Base-by-base conservation (phyloP, 2,113 vertebrate species). In the Amia ocellicauda region DNA sequence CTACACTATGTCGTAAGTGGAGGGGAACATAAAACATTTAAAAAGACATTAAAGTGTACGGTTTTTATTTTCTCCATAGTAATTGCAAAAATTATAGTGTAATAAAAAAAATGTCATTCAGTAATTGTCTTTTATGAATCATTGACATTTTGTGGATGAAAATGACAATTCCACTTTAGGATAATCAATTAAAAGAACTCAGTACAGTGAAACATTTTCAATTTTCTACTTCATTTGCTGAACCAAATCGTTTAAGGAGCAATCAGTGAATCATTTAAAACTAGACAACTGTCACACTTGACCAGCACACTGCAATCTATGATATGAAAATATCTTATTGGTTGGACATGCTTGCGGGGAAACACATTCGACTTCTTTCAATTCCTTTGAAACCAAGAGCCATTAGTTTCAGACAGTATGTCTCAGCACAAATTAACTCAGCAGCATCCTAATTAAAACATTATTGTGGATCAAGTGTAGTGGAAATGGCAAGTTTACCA, bases 141-240 rank as follows among this genome's bases (percentile, higher is more conserved):
- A 63, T 53, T 76, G 62, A 70, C 69, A 77, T 77, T 75, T 77
- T 40, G 53, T 73, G 60, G 61, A 80, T 57, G 69, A 67, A 41
- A 69, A 58, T 24, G 22, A 40, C 26, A 64, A 51, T 58, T 69
- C 19, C 52, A 68, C 54, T 68, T 71, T 69, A 64, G 27, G 69
- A 71, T 70, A 67, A 79, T 72, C 53, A 62, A 74, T 70, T 65
- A 42, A 28, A 72, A 66, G 70, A 59, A 14, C 14, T 1, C 9
- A 28, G 45, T 45, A 67, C 61, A 54, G 41, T 68, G 53, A 71
- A 74, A 58, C 58, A 19, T 24, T 16, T 71, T 69, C 50, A 57
- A 78, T 71, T 74, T 73, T 71, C 67, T 64, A 66, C 51, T 60
- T 73, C 63, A 69, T 77, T 75, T 69, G 71, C 51, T 68, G 49